Conservation (phyloP, 2,888 invertebrate genomes). For the Macrophya alboannulata region DNA sequence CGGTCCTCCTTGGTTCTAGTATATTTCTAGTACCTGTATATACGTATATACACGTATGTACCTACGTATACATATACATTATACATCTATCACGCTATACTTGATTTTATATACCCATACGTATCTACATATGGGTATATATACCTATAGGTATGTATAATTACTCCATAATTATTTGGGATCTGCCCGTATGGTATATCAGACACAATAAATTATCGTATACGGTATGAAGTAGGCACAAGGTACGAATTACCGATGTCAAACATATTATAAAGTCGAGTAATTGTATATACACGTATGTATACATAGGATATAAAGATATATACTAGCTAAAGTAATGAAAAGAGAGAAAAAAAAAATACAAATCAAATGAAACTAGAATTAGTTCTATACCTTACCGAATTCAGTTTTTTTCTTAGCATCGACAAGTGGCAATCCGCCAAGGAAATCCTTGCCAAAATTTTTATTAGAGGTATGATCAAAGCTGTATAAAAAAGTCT, state of each 20-base stretch:
- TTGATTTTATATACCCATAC: not conserved
- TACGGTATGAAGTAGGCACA: not conserved
- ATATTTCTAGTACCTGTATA: conserved; percentile 9
- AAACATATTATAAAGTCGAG: not conserved
- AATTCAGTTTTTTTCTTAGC: conserved; percentile 63
- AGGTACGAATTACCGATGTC: conserved; percentile 27
- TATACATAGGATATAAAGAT: not conserved
- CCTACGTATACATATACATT: conserved; percentile 4
- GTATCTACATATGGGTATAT: not conserved
- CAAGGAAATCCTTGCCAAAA: conserved; percentile 85
- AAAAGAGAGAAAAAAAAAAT: not conserved
- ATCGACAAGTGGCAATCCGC: conserved; percentile 85
- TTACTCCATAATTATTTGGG: conserved; percentile 46
- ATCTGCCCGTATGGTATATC: not conserved
- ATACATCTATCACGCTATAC: not conserved
- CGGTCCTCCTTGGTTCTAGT: conserved; percentile 45
- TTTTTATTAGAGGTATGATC: conserved; percentile 86
- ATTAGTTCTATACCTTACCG: conserved; percentile 8
- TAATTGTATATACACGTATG: not conserved
- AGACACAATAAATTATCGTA: conserved; percentile 5
- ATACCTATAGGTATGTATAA: conserved; percentile 17
- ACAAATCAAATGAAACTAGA: not conserved
- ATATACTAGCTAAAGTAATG: not conserved
- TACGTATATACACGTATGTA: not conserved
- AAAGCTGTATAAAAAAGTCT: conserved; percentile 89